These are phyloP conservation scores for Mormoops blainvillei DNA, from an alignment of 2,113 vertebrate genomes.

Conservation along the genomic window DNA sequence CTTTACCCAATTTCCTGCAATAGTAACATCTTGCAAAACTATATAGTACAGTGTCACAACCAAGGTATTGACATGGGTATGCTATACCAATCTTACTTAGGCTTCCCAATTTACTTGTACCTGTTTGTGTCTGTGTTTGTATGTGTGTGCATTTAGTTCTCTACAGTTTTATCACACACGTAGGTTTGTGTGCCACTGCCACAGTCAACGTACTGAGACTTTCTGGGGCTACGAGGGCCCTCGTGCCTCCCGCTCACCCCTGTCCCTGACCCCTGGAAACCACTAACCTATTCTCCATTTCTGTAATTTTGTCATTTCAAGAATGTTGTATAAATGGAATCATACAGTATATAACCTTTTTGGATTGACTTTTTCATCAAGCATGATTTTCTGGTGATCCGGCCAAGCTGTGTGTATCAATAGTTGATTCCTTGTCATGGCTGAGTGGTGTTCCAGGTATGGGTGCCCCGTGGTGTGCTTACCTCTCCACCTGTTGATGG, in stretches of 20 bases:
- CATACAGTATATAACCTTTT: no score
- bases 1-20: no score
- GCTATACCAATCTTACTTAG: neutral
- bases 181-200: neutral
- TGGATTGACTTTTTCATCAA: no score
- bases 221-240: neutral
- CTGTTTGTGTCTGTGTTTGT: neutral
- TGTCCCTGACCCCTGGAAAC: neutral
- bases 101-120: neutral
- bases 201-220: neutral
- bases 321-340: no score
- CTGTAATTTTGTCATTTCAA: no score
- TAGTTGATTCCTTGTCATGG: neutral
- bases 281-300: no score
- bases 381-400: no score
- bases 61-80: neutral
- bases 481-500: neutral
- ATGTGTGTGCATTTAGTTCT: neutral
- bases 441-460: neutral
- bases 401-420: no score
- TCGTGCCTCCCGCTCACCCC: neutral
- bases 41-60: neutral
- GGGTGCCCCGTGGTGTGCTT: neutral
- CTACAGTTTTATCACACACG: neutral
- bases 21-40: no score